Conservation (phyloP, 2,888 invertebrate species). For the Danaus chrysippus region DNA sequence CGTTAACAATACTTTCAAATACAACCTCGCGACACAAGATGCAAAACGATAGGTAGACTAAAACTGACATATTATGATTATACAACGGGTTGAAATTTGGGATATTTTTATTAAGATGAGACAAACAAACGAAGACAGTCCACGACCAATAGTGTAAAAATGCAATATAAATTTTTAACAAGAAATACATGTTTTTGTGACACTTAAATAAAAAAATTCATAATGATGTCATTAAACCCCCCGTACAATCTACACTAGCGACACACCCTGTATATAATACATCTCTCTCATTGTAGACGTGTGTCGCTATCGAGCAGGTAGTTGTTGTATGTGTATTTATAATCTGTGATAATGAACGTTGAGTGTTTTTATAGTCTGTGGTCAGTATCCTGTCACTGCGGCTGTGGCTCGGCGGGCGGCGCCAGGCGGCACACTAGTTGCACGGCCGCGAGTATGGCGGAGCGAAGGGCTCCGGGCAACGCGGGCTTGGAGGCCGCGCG, state of each 20-base stretch:
- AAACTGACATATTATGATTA: neutral
- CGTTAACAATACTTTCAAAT: conserved; percentile 33
- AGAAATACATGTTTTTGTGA: too few species aligned
- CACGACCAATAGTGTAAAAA: too few species aligned
- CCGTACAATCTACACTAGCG: too few species aligned
- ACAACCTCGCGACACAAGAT: conserved; percentile 11
- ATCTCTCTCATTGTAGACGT: too few species aligned
- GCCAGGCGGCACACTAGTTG: conserved; percentile 87
- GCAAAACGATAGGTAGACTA: neutral
- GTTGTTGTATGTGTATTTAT: neutral
- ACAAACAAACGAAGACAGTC: too few species aligned
- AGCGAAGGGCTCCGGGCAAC: conserved; percentile 83
- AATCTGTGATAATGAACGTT: neutral
- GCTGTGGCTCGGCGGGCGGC: conserved; percentile 76
- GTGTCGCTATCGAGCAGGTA: neutral
- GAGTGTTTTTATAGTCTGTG: neutral
- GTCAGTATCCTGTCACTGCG: conserved; percentile 40
- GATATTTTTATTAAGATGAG: too few species aligned
- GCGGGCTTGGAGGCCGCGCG: conserved; percentile 82
- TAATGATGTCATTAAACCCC: too few species aligned
- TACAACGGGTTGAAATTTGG: too few species aligned
- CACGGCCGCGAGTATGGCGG: conserved; percentile 80
- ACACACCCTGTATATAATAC: too few species aligned
- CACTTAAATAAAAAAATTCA: too few species aligned
- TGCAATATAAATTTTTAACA: too few species aligned